Conservation (phyloP, 2,113 vertebrate species). For the Egretta garzetta region DNA sequence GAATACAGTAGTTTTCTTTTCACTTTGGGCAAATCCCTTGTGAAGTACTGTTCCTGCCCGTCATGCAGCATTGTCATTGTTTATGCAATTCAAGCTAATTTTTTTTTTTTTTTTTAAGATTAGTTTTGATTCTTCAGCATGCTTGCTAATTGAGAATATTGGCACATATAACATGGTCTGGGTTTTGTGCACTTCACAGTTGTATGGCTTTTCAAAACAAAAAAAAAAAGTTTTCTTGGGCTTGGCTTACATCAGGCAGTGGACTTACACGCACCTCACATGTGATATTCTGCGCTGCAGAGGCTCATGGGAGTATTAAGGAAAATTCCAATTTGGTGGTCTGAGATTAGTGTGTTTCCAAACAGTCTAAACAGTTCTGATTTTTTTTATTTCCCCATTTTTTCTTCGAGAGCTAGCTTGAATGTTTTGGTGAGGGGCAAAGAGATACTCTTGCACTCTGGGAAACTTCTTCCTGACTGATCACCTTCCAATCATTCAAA, state of each 20-base stretch:
- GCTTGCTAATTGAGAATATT: neutral
- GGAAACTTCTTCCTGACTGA: neutral
- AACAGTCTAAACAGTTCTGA: neutral
- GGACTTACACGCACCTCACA: accelerated
- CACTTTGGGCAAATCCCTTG: neutral
- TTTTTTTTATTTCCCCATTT: accelerated
- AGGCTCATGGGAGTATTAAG: neutral
- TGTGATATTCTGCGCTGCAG: accelerated
- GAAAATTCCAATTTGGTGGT: neutral
- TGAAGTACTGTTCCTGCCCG: neutral
- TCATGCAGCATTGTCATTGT: neutral
- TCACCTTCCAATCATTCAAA: neutral
- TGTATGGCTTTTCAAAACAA: neutral
- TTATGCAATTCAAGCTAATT: neutral
- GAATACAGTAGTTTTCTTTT: neutral
- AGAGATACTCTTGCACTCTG: neutral
- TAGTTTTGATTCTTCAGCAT: neutral
- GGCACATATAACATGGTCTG: accelerated
- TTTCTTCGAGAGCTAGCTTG: neutral
- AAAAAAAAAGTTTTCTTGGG: neutral
- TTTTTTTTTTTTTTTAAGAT: neutral
- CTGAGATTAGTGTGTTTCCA: neutral
- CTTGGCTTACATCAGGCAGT: neutral
- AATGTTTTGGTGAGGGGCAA: neutral
- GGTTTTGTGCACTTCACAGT: neutral